Base-by-base conservation (phyloP, 2,888 invertebrate species). In the Baccha elongata region DNA sequence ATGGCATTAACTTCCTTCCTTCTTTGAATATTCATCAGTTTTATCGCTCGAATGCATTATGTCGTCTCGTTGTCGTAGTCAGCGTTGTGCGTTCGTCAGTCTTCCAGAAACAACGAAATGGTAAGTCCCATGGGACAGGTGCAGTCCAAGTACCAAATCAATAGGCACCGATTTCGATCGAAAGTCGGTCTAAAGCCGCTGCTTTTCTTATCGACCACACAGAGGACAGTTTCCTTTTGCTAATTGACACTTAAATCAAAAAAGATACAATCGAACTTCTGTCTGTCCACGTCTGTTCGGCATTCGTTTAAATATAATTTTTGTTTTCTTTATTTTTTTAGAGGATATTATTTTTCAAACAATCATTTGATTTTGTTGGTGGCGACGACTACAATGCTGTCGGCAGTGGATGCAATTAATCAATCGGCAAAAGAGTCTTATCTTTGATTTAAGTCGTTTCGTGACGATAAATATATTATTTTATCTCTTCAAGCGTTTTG, bases 211-310 rank as follows among this genome's bases (percentile, higher is more conserved):
- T 67, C 78, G 83, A 78, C 83, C 83, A 83, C 83, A 83, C 72
- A 83, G n/a, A n/a, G 55, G 64, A 69, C 78, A 68, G 64, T 83
- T 83, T 83, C 68, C 76, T 76, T 83, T 83, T 53, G 68, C 83
- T 83, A 83, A 83, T 83, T 83, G 83, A 83, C 83, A 83, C 83
- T 83, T 83, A 83, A 83, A 83, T 83, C 83, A 83, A 48, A 83
- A 48, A 72, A 73, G 83, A 83, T 78, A 83, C 50, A 13, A 83
- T 83, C 78, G n/a, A 44, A 44, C 64, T 52, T 58, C 68, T 80
- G 80, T 69, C 64, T 71, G 50, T 44, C 71, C 53, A 50, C 7
- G 42, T 52, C 32, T 44, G 58, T 32, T 67, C 68, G 75, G 76
- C 55, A 71, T 71, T 62, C 68, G 75, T 37, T 67, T 37, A 13